phyloP scores from a whole-genome alignment of 2,888 invertebrate genomes.

The Drosophila robusta region DNA sequence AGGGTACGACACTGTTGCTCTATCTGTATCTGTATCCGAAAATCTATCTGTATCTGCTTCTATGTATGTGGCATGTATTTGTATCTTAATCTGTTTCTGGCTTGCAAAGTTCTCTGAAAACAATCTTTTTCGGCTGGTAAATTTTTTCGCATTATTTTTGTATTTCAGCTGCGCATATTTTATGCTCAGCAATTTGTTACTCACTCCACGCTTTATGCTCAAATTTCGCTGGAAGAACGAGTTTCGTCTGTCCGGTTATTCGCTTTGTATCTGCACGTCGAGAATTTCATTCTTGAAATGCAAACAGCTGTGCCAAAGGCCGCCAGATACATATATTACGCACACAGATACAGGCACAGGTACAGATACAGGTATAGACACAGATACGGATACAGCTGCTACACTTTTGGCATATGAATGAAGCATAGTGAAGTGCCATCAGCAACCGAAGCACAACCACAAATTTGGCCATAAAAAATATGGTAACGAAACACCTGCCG shows the following conservation, averaged over 20 bases:
- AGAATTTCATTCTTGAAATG: constrained; percentile 78
- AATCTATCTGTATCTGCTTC: constrained; percentile 10
- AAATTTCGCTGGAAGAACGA: constrained; percentile 65
- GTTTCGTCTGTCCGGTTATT: constrained; percentile 21
- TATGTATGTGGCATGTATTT: not conserved
- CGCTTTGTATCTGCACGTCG: constrained; percentile 39
- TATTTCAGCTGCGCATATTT: constrained; percentile 63
- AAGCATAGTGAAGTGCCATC: constrained; percentile 57
- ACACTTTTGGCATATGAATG: constrained; percentile 73
- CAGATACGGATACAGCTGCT: constrained; percentile 39
- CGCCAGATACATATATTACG: constrained; percentile 22
- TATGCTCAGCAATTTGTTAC: constrained; percentile 57
- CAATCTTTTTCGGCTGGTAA: constrained; percentile 24
- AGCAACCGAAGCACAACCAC: constrained; percentile 41
- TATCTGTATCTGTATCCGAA: constrained; percentile 7
- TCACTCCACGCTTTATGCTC: constrained; percentile 61
- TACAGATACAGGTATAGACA: constrained; percentile 12
- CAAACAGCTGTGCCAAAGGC: constrained; percentile 73
- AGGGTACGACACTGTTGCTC: not conserved
- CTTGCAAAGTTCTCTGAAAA: constrained; percentile 3
- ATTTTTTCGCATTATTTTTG: constrained; percentile 38
- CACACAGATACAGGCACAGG: constrained; percentile 25
- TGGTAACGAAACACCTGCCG: constrained; percentile 76
- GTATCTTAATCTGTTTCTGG: constrained; percentile 11
- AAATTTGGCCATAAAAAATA: constrained; percentile 77